Conservation (phyloP, 2,888 invertebrate genomes). For the Mycalesis mineus region DNA sequence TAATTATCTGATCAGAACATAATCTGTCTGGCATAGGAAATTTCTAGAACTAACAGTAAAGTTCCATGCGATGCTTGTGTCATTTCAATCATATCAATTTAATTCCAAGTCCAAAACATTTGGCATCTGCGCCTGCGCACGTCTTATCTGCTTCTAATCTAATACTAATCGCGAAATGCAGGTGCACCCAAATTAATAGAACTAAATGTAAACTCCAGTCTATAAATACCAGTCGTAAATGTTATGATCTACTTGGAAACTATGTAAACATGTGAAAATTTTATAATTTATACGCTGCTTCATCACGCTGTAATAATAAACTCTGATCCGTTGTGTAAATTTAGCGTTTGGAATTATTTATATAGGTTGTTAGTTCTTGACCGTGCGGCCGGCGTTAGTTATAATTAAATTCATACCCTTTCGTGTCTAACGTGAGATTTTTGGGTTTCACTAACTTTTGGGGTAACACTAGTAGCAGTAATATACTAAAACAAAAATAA, state of each 20-base stretch:
- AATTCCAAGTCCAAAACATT: constrained; percentile 6
- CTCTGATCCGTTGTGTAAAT: constrained; percentile 6
- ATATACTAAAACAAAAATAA: too few species aligned
- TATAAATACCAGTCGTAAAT: constrained; percentile 17
- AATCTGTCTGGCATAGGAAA: not conserved
- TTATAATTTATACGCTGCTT: constrained; percentile 16
- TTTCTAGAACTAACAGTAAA: not conserved
- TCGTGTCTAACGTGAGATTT: too few species aligned
- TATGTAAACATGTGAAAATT: constrained; percentile 16
- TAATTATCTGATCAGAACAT: too few species aligned
- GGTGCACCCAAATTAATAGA: constrained; percentile 22
- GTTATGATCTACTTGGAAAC: constrained; percentile 18
- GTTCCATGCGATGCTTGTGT: not conserved
- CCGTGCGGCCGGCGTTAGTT: not conserved
- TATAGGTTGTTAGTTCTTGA: not conserved
- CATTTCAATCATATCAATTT: constrained; percentile 9
- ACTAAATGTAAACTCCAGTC: constrained; percentile 14
- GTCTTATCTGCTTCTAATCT: constrained; percentile 12
- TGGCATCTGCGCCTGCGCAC: constrained; percentile 17
- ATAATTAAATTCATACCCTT: not conserved
- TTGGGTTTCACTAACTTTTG: too few species aligned
- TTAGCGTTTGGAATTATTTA: constrained; percentile 9
- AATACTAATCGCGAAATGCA: constrained; percentile 20
- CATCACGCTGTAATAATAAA: constrained; percentile 16
- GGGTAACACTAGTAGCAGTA: too few species aligned